Evolutionary conservation across 92 coral and sea anemone genomes (phyloP).

Genomic region (Phenganax subtilis): DNA sequence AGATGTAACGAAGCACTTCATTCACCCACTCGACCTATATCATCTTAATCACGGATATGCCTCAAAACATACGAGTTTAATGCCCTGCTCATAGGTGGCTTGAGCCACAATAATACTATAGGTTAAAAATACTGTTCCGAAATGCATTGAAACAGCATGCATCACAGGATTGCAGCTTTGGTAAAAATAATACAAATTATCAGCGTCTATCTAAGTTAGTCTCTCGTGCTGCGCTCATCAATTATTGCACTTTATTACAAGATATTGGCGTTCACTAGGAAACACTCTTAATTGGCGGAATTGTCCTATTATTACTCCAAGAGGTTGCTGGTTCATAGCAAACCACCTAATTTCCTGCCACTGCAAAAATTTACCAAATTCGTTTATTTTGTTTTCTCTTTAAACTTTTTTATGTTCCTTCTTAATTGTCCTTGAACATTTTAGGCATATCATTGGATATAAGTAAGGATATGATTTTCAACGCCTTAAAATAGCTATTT

Average conservation of each 20-base stretch:
- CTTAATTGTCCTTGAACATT: too few species aligned
- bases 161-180: background rate
- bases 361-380: too few species aligned
- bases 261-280: background rate
- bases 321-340: background rate
- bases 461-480: too few species aligned
- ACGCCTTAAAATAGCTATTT: too few species aligned
- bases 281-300: slow-evolving; percentile 5
- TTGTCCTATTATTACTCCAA: background rate
- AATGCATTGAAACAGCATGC: background rate
- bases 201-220: background rate
- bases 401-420: too few species aligned
- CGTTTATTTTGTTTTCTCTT: too few species aligned
- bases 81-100: background rate
- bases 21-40: background rate
- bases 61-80: background rate
- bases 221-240: background rate
- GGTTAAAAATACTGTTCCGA: background rate
- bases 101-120: background rate
- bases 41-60: slow-evolving; percentile 5
- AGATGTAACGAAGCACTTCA: background rate
- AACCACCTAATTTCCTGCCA: background rate
- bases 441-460: too few species aligned
- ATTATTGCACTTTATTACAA: background rate
- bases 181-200: background rate